Percentiles rank a stretch among this genome's conserved stretches.
Evolutionary conservation across 1,140 invertebrate genomes (phyloP).

Genomic region (Ips nitidus): DNA sequence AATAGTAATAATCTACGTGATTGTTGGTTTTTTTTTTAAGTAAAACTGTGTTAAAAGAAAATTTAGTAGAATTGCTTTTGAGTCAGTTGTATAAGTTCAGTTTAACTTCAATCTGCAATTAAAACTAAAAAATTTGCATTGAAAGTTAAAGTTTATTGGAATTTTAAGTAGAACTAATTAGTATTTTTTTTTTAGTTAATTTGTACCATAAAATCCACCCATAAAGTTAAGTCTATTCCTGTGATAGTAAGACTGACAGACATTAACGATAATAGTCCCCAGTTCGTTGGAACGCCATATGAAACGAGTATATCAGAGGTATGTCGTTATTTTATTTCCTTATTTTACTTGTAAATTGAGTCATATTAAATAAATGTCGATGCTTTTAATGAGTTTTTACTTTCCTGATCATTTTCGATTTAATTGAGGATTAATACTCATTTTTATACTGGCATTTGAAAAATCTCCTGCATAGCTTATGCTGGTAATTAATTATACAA

Average conservation of each 20-base stretch:
- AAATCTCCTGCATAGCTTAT: too few species aligned
- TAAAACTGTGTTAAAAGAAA: too few species aligned
- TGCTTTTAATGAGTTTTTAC: background rate
- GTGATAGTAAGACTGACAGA: slow-evolving; percentile 88
- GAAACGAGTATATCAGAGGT: slow-evolving; percentile 86
- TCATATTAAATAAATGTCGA: background rate
- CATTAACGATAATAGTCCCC: slow-evolving; percentile 84
- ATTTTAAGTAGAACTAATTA: background rate
- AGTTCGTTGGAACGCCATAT: slow-evolving; percentile 79
- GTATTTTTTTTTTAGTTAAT: slow-evolving; percentile 64
- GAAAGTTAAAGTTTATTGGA: too few species aligned
- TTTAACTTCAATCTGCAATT: too few species aligned
- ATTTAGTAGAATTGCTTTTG: too few species aligned
- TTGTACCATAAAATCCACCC: slow-evolving; percentile 74
- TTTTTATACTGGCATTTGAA: too few species aligned
- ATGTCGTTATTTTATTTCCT: slow-evolving; percentile 40
- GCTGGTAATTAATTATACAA: too few species aligned
- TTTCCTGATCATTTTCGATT: background rate
- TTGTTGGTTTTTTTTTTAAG: too few species aligned
- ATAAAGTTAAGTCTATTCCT: slow-evolving; percentile 78
- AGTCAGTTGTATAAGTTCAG: too few species aligned
- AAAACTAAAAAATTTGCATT: too few species aligned
- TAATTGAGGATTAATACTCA: background rate
- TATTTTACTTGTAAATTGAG: slow-evolving; percentile 36
- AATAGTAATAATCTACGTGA: too few species aligned